Percentiles rank a stretch among this genome's conserved stretches.
Evolutionary conservation across 2,113 vertebrate genomes (phyloP).

Genomic region (Alces alces): DNA sequence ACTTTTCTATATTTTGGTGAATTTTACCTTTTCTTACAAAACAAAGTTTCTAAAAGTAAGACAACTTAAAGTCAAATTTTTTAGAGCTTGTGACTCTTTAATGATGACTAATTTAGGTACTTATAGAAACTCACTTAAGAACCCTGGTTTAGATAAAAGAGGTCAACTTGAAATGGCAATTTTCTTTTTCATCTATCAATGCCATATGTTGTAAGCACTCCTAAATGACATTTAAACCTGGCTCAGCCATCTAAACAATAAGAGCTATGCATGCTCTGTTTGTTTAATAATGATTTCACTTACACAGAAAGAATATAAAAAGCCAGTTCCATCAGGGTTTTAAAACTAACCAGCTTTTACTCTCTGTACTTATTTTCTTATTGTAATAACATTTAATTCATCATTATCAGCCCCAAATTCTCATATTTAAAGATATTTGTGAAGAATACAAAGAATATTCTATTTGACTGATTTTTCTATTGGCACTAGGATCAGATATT

Average conservation of each 20-base stretch:
- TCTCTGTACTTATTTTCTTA: background rate
- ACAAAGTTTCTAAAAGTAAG: background rate
- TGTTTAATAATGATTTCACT: background rate
- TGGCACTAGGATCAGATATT: background rate
- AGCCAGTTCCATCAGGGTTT: background rate
- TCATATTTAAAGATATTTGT: constrained; percentile 10
- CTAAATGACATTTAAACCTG: constrained; percentile 48
- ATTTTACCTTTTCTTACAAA: constrained; percentile 7
- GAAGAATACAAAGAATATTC: background rate
- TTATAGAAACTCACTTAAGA: constrained; percentile 50
- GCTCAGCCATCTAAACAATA: background rate
- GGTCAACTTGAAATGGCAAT: constrained; percentile 53
- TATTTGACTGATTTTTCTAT: background rate
- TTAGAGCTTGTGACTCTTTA: constrained; percentile 33
- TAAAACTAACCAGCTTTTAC: background rate
- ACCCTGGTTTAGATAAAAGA: constrained; percentile 50
- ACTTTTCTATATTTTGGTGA: background rate
- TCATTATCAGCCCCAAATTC: background rate
- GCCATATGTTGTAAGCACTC: constrained; percentile 35
- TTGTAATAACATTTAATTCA: background rate
- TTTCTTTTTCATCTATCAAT: constrained; percentile 73
- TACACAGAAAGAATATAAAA: constrained; percentile 2
- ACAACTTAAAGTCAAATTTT: constrained; percentile 30
- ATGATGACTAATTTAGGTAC: constrained; percentile 64
- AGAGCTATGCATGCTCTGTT: background rate